Evolutionary conservation across 2,888 invertebrate species (phyloP).

Genomic region (Osmoderma eremita): DNA sequence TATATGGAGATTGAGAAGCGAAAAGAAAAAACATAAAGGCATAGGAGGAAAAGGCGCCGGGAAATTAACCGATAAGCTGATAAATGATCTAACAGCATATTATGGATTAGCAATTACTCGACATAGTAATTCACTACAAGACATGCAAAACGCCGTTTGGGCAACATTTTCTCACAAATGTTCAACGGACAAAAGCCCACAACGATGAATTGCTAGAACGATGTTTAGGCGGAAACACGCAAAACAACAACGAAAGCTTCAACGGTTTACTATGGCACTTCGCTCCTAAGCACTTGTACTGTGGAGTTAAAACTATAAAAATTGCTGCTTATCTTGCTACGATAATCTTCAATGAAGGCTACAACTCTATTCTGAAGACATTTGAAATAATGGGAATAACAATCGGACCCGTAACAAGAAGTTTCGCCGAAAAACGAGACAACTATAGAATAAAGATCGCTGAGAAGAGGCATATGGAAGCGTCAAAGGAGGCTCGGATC

Average conservation of each 20-base stretch:
- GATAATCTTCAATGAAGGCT: background rate
- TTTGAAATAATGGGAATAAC: background rate
- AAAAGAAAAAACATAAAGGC: conserved; percentile 1
- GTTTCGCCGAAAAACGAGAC: background rate
- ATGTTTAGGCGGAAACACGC: background rate
- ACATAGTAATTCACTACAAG: too few relatives aligned
- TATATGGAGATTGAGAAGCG: conserved; percentile 36
- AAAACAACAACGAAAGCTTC: background rate
- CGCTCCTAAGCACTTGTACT: background rate
- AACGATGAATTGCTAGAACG: conserved; percentile 2
- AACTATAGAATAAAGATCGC: background rate
- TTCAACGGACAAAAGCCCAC: too few relatives aligned
- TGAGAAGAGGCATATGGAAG: background rate
- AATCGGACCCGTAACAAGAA: background rate
- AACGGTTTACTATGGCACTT: background rate
- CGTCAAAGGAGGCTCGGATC: conserved; percentile 1
- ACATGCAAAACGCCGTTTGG: too few relatives aligned
- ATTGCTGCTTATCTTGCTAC: conserved; percentile 1
- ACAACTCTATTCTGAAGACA: conserved; percentile 1
- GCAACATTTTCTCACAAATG: too few relatives aligned
- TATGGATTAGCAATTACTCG: conserved; percentile 3
- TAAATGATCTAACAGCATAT: conserved; percentile 4
- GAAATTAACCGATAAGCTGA: conserved; percentile 16
- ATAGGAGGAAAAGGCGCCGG: conserved; percentile 9
- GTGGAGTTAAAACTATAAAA: background rate